phyloP scores from a whole-genome alignment of 2,113 vertebrate genomes.

The Colistium nudipinnis region DNA sequence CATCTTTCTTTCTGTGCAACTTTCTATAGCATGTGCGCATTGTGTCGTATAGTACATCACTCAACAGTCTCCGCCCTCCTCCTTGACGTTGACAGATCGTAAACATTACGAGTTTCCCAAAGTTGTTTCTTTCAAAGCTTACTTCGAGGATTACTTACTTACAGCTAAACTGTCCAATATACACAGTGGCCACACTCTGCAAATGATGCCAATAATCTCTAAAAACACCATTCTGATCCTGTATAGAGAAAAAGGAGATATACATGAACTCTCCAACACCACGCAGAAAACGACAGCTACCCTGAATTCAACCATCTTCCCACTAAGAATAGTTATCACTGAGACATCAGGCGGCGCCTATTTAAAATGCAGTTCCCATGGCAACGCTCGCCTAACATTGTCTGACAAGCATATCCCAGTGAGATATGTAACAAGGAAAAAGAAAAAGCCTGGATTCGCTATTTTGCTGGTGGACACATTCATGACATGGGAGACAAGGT shows the following conservation, averaged over 20 bases:
- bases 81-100: background rate
- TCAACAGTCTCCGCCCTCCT: background rate
- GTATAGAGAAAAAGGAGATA: background rate
- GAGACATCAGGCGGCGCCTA: constrained; percentile 53
- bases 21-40: background rate
- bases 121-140: background rate
- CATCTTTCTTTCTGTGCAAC: background rate
- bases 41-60: background rate
- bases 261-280: constrained; percentile 20
- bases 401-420: constrained; percentile 66
- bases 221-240: background rate
- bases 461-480: constrained; percentile 37
- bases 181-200: background rate
- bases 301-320: constrained; percentile 10
- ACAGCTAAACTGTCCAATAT: too few relatives aligned
- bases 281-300: constrained; percentile 56
- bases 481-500: constrained; percentile 30
- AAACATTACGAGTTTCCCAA: background rate
- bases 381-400: constrained; percentile 66
- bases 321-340: constrained; percentile 58
- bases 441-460: constrained; percentile 33
- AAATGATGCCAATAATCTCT: constrained; percentile 8
- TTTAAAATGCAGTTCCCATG: constrained; percentile 78
- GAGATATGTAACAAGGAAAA: constrained; percentile 42
- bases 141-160: background rate